A percentile compares a stretch with the other conserved stretches of the same genome.
Conservation (phyloP, 2,113 vertebrate species). For the Chloebia gouldiae region DNA sequence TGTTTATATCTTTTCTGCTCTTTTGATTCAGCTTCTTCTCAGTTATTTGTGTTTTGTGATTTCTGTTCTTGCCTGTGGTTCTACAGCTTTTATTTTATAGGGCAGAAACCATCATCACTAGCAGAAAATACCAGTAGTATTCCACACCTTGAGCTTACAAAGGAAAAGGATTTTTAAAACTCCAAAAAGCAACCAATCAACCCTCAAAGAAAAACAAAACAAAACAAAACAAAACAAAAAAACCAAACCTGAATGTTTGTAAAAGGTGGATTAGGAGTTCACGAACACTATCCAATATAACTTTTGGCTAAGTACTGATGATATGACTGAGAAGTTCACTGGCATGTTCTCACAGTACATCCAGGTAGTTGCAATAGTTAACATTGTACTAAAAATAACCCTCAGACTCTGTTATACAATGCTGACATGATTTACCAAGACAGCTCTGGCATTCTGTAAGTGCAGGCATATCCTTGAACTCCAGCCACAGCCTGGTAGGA, state of each 20-base stretch:
- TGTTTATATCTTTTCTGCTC: background rate
- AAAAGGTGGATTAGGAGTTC: background rate
- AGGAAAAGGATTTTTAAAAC: background rate
- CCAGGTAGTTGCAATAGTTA: background rate
- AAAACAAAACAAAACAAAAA: too few relatives aligned
- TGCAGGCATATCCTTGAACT: background rate
- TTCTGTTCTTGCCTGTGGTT: background rate
- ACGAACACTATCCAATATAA: background rate
- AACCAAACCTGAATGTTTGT: background rate
- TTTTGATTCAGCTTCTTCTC: background rate
- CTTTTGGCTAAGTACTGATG: background rate
- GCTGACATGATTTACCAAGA: background rate
- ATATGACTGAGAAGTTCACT: background rate
- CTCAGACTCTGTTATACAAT: background rate
- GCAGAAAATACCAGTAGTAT: background rate
- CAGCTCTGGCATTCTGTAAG: background rate
- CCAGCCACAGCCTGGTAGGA: background rate
- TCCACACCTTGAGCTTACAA: background rate
- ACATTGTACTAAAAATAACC: background rate
- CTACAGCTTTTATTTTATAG: background rate
- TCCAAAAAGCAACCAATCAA: accelerated
- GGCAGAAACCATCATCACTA: background rate
- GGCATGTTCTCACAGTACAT: background rate
- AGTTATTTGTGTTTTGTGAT: background rate
- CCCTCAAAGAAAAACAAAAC: background rate